phyloP scores from a whole-genome alignment of 2,888 invertebrate genomes.

The Dicyrtoma fusca region DNA sequence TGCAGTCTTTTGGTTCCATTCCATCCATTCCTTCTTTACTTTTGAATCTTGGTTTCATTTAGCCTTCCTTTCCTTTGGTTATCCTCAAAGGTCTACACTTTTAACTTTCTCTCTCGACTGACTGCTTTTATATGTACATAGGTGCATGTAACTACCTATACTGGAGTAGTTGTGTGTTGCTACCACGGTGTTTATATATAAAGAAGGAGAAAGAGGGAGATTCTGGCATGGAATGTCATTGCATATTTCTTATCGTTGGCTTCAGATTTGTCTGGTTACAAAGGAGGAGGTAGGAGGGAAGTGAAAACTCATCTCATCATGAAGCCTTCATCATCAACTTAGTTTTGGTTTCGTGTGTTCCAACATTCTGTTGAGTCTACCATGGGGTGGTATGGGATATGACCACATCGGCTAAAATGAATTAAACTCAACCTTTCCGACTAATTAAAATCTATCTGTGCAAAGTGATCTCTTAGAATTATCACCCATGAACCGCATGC shows the following conservation, averaged over 20 bases:
- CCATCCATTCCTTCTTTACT: no score
- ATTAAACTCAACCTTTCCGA: constrained; percentile 45
- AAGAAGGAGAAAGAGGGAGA: constrained; percentile 21
- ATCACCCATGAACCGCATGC: constrained; percentile 35
- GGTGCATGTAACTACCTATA: no score
- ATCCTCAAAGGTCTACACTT: background rate
- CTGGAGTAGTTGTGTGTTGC: no score
- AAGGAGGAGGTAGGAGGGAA: constrained; percentile 1
- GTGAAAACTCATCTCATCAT: constrained; percentile 30
- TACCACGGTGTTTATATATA: no score
- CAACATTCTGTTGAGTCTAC: no score
- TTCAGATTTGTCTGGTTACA: no score
- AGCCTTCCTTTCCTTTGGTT: constrained; percentile 2
- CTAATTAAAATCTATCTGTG: constrained; percentile 54
- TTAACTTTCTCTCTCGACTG: no score
- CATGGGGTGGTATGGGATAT: constrained; percentile 2
- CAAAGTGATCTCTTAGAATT: constrained; percentile 45
- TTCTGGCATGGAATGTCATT: no score
- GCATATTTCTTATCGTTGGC: no score
- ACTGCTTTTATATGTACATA: no score
- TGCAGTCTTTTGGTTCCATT: background rate
- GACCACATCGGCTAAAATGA: constrained; percentile 32
- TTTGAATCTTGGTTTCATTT: background rate
- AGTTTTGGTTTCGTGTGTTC: background rate
- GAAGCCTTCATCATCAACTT: constrained; percentile 36